Percentiles rank a stretch among this genome's conserved stretches.
phyloP scores from a whole-genome alignment of 2,113 vertebrate species.

The Pedetes capensis region DNA sequence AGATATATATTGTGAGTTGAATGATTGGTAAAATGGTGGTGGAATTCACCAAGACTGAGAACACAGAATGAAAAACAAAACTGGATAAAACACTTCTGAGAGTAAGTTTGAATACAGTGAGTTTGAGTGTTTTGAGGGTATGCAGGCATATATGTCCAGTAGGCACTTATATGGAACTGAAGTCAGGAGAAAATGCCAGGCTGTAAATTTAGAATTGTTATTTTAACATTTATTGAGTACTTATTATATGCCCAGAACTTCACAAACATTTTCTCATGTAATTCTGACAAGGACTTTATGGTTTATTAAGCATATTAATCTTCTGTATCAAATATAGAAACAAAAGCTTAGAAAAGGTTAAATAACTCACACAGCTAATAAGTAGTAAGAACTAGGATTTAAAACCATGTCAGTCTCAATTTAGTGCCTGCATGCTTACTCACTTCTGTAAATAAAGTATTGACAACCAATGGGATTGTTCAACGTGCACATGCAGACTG shows the following conservation, averaged over 20 bases:
- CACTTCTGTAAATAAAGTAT: not conserved
- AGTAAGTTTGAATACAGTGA: not conserved
- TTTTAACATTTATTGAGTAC: not conserved
- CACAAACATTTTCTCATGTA: not conserved
- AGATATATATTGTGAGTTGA: not conserved
- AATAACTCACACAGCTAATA: not conserved
- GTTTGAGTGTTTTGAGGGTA: not conserved
- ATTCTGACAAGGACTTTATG: not conserved
- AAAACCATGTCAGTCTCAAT: not conserved
- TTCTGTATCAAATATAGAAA: not conserved
- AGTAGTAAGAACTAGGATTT: not conserved
- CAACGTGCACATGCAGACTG: not conserved
- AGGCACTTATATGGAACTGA: not conserved
- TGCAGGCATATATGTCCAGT: not conserved
- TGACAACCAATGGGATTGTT: not conserved
- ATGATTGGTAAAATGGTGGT: not conserved
- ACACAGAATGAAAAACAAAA: not conserved
- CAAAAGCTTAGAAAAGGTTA: not conserved
- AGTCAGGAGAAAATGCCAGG: not conserved
- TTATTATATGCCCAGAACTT: not conserved
- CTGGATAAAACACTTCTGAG: not conserved
- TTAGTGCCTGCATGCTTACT: not conserved
- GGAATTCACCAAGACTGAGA: not conserved
- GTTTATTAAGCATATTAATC: not conserved
- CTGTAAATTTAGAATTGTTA: not conserved